phyloP scores from a whole-genome alignment of 2,888 invertebrate genomes.

The Cancer borealis region DNA sequence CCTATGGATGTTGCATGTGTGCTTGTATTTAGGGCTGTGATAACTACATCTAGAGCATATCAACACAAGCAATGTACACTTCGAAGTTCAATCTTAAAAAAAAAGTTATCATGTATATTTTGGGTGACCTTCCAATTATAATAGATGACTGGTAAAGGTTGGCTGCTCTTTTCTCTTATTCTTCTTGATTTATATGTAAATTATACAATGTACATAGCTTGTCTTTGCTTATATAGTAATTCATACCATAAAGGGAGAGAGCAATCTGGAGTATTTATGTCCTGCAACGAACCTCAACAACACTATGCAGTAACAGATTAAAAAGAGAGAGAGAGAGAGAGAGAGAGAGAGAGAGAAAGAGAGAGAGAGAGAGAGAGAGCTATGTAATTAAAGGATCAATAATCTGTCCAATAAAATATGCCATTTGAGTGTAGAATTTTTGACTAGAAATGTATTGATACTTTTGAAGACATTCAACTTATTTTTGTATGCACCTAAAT shows the following conservation, averaged over 20 bases:
- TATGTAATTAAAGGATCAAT: too few species aligned
- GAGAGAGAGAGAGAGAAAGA: too few species aligned
- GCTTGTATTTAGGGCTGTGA: conserved; percentile 33
- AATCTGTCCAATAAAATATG: too few species aligned
- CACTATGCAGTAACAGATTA: neutral
- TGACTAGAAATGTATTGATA: too few species aligned
- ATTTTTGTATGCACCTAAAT: too few species aligned
- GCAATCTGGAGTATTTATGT: neutral
- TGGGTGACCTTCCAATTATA: neutral
- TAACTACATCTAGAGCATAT: conserved; percentile 30
- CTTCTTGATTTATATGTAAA: neutral
- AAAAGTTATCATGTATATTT: neutral
- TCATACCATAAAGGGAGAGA: conserved; percentile 22
- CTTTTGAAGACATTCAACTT: too few species aligned
- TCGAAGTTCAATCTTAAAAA: neutral
- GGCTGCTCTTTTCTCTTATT: conserved; percentile 2
- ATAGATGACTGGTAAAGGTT: conserved; percentile 1
- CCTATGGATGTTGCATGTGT: conserved; percentile 13
- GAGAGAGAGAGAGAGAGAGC: too few species aligned
- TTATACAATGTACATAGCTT: conserved; percentile 20
- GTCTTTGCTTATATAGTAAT: neutral
- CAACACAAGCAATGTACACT: conserved; percentile 25
- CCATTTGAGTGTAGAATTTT: too few species aligned
- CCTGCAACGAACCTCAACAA: neutral
- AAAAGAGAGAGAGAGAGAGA: neutral